Evolutionary conservation across 1,140 invertebrate species (phyloP), one percentile per base, ranked within the genome.

Genomic region (Arctopsyche grandis): DNA sequence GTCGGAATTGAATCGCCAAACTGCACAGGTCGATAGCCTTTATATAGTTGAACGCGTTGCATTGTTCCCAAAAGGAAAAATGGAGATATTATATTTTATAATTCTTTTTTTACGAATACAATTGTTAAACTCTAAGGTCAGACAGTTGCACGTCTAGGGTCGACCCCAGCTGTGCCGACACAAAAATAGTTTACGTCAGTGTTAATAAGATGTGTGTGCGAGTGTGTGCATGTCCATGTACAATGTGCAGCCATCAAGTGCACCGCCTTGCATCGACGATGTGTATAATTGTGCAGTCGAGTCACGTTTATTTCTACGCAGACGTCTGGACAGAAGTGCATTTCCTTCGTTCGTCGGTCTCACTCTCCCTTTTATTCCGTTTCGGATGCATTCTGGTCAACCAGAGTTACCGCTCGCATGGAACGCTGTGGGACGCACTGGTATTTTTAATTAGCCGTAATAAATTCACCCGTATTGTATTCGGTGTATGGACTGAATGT

Each of bases 301-400:
- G 71, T 74, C 71, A 74, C 71, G 71, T 74, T 38, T 58, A 74
- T 74, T 74, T 74, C 71, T 44, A 48, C 29, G 21, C 10, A 9
- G 22, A 9, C 48, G 26, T 38, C 24, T 58, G 71, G 52, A 46
- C 71, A 74, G 43, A 58, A 74, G 71, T 58, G 71, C 71, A 74
- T 74, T 74, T 74, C 71, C 71, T 74, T 58, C 19, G 52, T 19
- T 19, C 63, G 5, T 24, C 24, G 26, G 21, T 14, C 52, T 46
- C 46, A 74, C 71, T 74, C 71, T 74, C 71, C 52, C 24, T 74
- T 74, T 74, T 74, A 58, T 74, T 56, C 63, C 63, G 63, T 26
- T 26, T 66, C 69, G 16, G 38, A 19, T 10, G 38, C 44, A 71
- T 71, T 48, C 69, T 21, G 69, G 69, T 71, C 69, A 71, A 46